Evolutionary conservation across 2,113 vertebrate species (phyloP), one percentile per base, ranked within the genome.

Genomic region (Urocitellus parryii): DNA sequence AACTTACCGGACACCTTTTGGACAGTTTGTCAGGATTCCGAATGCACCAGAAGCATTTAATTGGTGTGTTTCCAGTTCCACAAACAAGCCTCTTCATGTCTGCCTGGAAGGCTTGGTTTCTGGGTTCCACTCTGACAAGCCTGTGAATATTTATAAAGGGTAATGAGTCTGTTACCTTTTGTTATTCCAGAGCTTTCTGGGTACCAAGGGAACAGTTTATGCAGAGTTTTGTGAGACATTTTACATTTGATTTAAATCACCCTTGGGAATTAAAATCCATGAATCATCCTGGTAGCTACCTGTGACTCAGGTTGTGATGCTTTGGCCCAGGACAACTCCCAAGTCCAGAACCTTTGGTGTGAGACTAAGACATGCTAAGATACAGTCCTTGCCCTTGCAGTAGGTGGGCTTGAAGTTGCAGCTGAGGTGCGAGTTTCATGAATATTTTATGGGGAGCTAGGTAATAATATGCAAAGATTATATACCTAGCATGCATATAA

Each of bases 61-160:
- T 42, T 51, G 45, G 77, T 92, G 27, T 73, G 78, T 70, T 90
- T 94, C 63, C 85, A 72, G 22, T 56, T 3, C 3, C 22, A 90
- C 37, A 85, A 95, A 76, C 5, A 61, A n/a, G 8, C n/a, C 68
- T 96, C 85, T 94, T 97, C 97, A 97, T 97, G 73, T 92, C 77
- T 92, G 51, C 51, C 22, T 84, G 63, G 45, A 81, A 81, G 58
- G 34, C 63, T 94, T 95, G 63, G 29, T 61, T 92, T 93, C 65
- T 96, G 63, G 89, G 73, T 94, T 95, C 91, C 48, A 53, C 48
- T 74, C 6, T 4, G 1, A 68, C 61, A 89, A 94, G 80, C 25
- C 48, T 39, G 11, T 51, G 82, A 67, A 51, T 97, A 94, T 97
- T 98, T 98, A 95, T 98, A 97, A 96, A 85, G 73, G 74, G 34